phyloP scores from a whole-genome alignment of 2,797 vertebrate genomes.

The Mus caroli region DNA sequence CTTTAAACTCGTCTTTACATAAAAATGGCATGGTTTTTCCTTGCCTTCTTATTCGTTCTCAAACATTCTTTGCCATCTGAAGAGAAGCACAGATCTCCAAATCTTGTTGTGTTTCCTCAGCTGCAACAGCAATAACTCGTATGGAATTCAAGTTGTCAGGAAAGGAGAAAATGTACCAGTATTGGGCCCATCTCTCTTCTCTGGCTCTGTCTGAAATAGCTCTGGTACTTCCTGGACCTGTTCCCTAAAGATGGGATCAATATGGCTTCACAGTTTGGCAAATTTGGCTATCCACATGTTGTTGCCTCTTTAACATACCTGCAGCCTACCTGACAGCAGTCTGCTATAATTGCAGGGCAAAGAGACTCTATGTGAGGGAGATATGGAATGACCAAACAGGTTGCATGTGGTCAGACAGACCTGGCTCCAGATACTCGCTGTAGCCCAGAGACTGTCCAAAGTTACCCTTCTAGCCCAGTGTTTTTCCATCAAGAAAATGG shows the following conservation, averaged over 20 bases:
- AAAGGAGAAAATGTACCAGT: background rate
- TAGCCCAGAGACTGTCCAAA: background rate
- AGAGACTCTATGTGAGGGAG: background rate
- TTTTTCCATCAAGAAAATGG: background rate
- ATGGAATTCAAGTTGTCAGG: background rate
- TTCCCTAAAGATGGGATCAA: background rate
- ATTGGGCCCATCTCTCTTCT: background rate
- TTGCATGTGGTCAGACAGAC: background rate
- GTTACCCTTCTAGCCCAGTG: background rate
- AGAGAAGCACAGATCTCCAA: slow-evolving; percentile 9
- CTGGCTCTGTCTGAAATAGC: background rate
- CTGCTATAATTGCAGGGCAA: background rate
- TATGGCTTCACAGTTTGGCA: background rate
- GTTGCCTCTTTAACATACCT: background rate
- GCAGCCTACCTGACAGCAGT: background rate
- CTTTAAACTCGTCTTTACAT: background rate
- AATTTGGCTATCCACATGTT: background rate
- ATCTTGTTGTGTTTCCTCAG: background rate
- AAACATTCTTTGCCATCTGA: background rate
- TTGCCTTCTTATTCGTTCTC: background rate
- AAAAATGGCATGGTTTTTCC: background rate
- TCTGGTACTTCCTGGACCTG: background rate
- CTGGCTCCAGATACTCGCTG: background rate
- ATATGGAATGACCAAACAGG: background rate
- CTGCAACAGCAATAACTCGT: background rate